These are phyloP conservation scores for Drosophila repletoides DNA, from an alignment of 1,140 invertebrate genomes.

Conservation along the genomic window DNA sequence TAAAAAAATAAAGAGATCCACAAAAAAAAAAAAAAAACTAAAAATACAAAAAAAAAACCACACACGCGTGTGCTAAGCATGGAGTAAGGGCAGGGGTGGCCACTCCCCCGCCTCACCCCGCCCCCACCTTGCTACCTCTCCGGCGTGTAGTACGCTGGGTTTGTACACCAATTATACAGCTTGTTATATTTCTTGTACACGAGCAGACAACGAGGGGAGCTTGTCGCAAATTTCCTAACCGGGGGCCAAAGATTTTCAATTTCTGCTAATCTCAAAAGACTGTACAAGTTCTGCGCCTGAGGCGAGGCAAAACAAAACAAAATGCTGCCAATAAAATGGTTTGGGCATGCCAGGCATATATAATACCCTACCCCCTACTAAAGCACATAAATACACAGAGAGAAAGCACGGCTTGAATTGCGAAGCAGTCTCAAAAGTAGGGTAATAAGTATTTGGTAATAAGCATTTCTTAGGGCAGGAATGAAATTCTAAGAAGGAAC, in stretches of 20 bases:
- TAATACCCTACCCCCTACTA: not conserved
- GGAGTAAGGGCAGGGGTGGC: not conserved
- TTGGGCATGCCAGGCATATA: constrained; percentile 20
- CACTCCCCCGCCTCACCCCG: no score
- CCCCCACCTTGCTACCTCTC: constrained; percentile 1
- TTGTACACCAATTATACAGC: constrained; percentile 77
- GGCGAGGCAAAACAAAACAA: constrained; percentile 34
- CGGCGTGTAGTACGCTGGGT: constrained; percentile 34
- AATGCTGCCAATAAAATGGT: constrained; percentile 50
- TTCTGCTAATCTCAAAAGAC: constrained; percentile 77
- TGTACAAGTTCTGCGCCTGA: constrained; percentile 58
- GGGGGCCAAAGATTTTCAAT: constrained; percentile 70
- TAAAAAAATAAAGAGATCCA: not conserved
- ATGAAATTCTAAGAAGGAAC: no score
- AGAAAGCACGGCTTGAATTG: no score
- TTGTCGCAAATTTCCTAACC: constrained; percentile 53
- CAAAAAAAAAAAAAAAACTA: not conserved
- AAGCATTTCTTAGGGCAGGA: no score
- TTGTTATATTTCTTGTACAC: constrained; percentile 69
- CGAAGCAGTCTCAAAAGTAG: no score
- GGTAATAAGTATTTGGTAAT: no score
- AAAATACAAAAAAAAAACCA: not conserved
- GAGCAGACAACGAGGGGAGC: constrained; percentile 21
- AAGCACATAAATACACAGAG: no score
- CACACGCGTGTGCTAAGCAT: not conserved